Evolutionary conservation across 1,140 invertebrate genomes (phyloP).

Genomic region (Sarcophaga peregrina): DNA sequence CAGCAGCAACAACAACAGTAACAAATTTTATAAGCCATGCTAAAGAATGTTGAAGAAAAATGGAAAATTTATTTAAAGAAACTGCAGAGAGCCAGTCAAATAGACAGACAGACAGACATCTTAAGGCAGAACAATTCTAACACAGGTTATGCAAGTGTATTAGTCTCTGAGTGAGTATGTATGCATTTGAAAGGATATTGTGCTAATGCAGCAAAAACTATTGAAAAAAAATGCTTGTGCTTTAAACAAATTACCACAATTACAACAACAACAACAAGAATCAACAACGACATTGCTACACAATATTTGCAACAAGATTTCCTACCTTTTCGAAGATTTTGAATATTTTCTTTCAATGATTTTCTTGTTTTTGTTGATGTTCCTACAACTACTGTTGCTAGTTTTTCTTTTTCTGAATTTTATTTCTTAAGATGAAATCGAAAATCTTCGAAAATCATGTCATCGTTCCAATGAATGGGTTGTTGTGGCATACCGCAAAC

Average conservation of each 20-base stretch:
- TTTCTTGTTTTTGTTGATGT: no score
- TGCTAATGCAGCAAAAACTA: conserved; percentile 19
- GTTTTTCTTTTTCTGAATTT: background rate
- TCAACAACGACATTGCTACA: background rate
- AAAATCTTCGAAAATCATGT: conserved; percentile 13
- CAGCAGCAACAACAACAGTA: background rate
- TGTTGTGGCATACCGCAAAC: conserved; percentile 27
- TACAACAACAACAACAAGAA: background rate
- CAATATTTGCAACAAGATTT: background rate
- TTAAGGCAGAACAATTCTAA: background rate
- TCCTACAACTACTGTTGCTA: no score
- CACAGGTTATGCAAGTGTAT: no score
- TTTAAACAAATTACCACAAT: background rate
- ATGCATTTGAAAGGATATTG: background rate
- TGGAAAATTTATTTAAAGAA: background rate
- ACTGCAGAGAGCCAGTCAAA: background rate
- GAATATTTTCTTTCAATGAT: background rate
- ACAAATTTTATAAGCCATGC: background rate
- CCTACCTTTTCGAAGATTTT: conserved; percentile 5
- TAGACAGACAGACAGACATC: background rate
- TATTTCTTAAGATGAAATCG: conserved; percentile 32
- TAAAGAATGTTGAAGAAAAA: background rate
- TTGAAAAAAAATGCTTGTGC: background rate
- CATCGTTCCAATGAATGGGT: background rate
- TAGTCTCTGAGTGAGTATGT: no score